These are phyloP conservation scores for Meandrusa payeni DNA, from an alignment of 2,888 invertebrate genomes.

Conservation along the genomic window DNA sequence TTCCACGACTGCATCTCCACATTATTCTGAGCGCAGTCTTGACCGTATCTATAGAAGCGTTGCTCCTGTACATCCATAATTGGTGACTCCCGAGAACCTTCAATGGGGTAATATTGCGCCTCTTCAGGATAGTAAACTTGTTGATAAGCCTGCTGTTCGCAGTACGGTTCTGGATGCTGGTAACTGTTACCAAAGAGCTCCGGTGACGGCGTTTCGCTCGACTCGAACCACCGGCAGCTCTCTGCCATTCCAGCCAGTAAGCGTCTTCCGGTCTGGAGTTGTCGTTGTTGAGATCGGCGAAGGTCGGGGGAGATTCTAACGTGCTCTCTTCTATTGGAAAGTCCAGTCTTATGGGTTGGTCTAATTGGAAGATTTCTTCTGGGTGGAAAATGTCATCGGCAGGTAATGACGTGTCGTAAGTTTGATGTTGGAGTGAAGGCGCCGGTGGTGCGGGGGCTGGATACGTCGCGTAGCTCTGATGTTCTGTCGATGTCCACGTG, in stretches of 20 bases:
- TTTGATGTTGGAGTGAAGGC: slow-evolving; percentile 57
- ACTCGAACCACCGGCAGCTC: slow-evolving; percentile 68
- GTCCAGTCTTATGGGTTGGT: slow-evolving; percentile 85
- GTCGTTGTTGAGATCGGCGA: slow-evolving; percentile 87
- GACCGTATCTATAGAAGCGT: slow-evolving; percentile 60
- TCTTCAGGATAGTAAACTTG: slow-evolving; percentile 69
- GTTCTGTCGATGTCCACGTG: slow-evolving; percentile 58
- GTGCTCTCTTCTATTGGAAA: slow-evolving; percentile 76
- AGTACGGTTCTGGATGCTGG: slow-evolving; percentile 63
- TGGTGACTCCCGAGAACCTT: slow-evolving; percentile 59
- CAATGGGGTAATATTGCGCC: slow-evolving; percentile 61
- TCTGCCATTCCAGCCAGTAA: slow-evolving; percentile 82
- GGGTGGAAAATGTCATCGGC: slow-evolving; percentile 87
- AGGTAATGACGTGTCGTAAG: slow-evolving; percentile 83
- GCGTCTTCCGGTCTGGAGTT: slow-evolving; percentile 83
- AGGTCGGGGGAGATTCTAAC: slow-evolving; percentile 84
- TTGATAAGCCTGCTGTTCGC: slow-evolving; percentile 60
- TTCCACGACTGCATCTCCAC: slow-evolving; percentile 61
- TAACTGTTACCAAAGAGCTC: slow-evolving; percentile 70
- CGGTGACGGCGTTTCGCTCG: slow-evolving; percentile 81
- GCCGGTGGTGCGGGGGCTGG: slow-evolving; percentile 45
- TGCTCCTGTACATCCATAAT: slow-evolving; percentile 58
- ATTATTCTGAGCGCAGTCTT: slow-evolving; percentile 57
- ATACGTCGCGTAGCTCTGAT: slow-evolving; percentile 56
- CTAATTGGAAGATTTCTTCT: slow-evolving; percentile 88